These are phyloP conservation scores for Bolinopsis microptera DNA, from an alignment of 37 sponge, comb jelly and placozoan genomes.

Conservation along the genomic window DNA sequence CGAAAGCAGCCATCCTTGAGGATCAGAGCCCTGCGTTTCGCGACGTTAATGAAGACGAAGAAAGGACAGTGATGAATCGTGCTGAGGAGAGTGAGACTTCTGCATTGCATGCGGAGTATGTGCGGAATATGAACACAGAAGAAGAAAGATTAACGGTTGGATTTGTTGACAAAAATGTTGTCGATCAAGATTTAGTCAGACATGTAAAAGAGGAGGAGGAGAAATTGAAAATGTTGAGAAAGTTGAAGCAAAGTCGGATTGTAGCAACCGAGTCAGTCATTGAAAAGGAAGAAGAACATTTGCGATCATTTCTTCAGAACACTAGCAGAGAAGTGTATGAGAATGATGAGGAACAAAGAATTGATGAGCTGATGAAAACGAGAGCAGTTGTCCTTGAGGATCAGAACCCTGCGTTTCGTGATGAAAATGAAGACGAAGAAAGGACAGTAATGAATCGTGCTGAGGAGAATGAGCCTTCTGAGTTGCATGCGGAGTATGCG, in stretches of 20 bases:
- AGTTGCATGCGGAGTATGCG: background rate
- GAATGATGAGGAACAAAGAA: background rate
- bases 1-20: background rate
- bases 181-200: background rate
- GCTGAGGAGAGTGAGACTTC: background rate
- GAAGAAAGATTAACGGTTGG: background rate
- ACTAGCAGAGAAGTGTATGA: background rate
- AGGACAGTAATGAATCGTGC: background rate
- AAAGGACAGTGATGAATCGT: background rate
- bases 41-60: background rate
- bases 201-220: background rate
- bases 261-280: background rate
- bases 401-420: background rate
- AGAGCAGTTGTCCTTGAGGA: background rate
- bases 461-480: background rate
- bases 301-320: background rate
- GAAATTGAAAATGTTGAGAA: background rate
- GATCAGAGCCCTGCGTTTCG: background rate
- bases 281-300: background rate
- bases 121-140: background rate
- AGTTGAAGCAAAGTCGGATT: background rate
- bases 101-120: background rate
- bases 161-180: constrained; percentile 2
- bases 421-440: background rate
- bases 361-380: background rate